Conservation (phyloP, 2,797 vertebrate species). For the Xyrichtys novacula region DNA sequence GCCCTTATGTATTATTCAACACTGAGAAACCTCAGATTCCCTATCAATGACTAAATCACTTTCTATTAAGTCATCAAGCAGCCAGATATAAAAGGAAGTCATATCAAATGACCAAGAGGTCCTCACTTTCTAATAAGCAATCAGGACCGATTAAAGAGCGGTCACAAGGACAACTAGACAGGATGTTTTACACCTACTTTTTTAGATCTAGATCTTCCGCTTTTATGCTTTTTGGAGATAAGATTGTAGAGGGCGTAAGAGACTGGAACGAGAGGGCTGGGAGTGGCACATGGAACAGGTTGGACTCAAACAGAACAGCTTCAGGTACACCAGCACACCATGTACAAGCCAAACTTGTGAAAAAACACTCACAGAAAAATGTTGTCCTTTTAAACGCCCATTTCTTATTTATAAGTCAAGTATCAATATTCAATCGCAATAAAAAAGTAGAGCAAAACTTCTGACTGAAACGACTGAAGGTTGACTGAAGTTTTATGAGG, state of each 20-base stretch:
- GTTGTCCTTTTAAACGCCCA: not conserved
- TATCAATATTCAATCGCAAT: too few relatives aligned
- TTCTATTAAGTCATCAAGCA: slow-evolving; percentile 18
- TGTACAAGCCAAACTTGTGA: too few relatives aligned
- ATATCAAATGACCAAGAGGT: slow-evolving; percentile 10
- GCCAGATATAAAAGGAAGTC: not conserved
- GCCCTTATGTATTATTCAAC: slow-evolving; percentile 10
- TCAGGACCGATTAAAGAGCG: slow-evolving; percentile 7
- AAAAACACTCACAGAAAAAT: too few relatives aligned
- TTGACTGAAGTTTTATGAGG: not conserved
- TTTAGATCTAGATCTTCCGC: too few relatives aligned
- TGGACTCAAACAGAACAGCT: too few relatives aligned
- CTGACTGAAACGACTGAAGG: not conserved
- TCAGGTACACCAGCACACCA: too few relatives aligned
- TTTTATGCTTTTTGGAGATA: too few relatives aligned
- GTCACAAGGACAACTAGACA: not conserved
- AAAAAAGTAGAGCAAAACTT: not conserved
- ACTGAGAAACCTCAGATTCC: not conserved
- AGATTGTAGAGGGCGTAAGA: too few relatives aligned
- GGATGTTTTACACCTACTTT: not conserved
- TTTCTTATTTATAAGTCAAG: not conserved
- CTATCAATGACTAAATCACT: slow-evolving; percentile 12
- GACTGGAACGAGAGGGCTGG: too few relatives aligned
- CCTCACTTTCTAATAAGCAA: slow-evolving; percentile 19
- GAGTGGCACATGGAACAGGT: too few relatives aligned